Percentiles rank a stretch among this genome's conserved stretches.
Evolutionary conservation across 2,888 invertebrate genomes (phyloP).

Genomic region (Oxyteleia sp.): DNA sequence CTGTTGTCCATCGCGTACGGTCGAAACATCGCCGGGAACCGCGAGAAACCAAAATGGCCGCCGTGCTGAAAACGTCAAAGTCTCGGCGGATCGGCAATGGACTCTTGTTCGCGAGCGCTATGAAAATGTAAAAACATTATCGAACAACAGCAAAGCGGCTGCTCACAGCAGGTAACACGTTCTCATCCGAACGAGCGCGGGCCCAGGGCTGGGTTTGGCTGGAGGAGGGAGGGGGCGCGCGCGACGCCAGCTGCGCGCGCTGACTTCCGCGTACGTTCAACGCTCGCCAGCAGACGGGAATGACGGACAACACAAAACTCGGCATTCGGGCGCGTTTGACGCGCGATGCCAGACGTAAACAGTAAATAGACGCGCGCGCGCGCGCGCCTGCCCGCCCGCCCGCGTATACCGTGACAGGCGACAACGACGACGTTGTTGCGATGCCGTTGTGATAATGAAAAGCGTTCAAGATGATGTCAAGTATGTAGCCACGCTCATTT

Average conservation of each 20-base stretch:
- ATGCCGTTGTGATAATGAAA: constrained; percentile 52
- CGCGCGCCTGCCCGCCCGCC: constrained; percentile 34
- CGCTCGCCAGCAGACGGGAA: constrained; percentile 69
- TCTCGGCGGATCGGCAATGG: too few relatives aligned
- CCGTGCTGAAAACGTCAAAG: constrained; percentile 81
- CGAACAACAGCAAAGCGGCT: too few relatives aligned
- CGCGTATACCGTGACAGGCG: constrained; percentile 19
- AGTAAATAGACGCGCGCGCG: constrained; percentile 73
- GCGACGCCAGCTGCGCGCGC: constrained; percentile 45
- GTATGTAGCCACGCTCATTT: constrained; percentile 38
- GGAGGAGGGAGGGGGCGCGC: too few relatives aligned
- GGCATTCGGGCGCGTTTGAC: constrained; percentile 76
- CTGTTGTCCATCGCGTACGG: constrained; percentile 28
- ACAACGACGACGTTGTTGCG: constrained; percentile 28
- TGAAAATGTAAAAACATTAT: too few relatives aligned
- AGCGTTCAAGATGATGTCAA: constrained; percentile 58
- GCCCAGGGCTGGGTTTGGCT: too few relatives aligned
- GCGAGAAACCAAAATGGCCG: constrained; percentile 82
- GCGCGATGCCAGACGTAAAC: constrained; percentile 80
- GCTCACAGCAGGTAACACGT: constrained; percentile 80
- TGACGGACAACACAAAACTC: constrained; percentile 63
- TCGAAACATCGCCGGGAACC: too few relatives aligned
- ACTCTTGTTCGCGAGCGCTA: too few relatives aligned
- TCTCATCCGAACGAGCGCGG: constrained; percentile 1
- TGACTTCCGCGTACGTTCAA: constrained; percentile 28